These are phyloP conservation scores for Regulus satrapa DNA, from an alignment of 2,113 vertebrate genomes.

Conservation along the genomic window DNA sequence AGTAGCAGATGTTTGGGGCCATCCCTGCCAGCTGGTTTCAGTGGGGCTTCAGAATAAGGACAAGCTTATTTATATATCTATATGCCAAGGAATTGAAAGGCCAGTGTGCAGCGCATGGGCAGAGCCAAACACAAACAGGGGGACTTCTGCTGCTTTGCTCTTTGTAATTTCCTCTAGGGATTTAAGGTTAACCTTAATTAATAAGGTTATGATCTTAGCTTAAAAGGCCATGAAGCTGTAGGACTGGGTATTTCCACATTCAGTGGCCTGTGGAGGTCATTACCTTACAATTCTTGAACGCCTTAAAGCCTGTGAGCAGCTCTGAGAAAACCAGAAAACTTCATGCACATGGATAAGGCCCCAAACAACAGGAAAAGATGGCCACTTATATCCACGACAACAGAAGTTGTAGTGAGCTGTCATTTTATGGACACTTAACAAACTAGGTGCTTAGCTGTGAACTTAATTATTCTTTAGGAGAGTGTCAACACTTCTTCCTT, in stretches of 20 bases:
- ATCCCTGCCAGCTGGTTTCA: neutral
- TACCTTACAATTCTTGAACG: neutral
- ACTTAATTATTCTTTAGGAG: neutral
- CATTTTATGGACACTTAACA: neutral
- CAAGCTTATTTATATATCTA: neutral
- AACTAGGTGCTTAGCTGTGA: neutral
- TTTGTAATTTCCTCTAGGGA: neutral
- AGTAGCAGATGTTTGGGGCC: fast-evolving
- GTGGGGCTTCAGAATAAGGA: neutral
- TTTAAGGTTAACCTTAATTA: neutral
- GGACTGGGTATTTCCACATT: neutral
- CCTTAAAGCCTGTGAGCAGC: neutral
- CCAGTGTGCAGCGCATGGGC: neutral
- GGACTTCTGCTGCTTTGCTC: neutral
- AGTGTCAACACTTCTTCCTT: neutral
- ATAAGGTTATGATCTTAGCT: neutral
- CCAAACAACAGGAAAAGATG: neutral
- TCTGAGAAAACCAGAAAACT: neutral
- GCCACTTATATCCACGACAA: neutral
- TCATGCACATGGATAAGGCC: neutral
- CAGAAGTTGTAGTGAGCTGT: neutral
- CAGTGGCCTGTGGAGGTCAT: fast-evolving
- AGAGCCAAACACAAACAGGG: neutral
- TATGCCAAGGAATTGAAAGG: neutral
- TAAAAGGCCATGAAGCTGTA: neutral